Percentiles rank a stretch among this genome's conserved stretches.
phyloP scores from a whole-genome alignment of 2,797 vertebrate species.

The Etheostoma perlongum region DNA sequence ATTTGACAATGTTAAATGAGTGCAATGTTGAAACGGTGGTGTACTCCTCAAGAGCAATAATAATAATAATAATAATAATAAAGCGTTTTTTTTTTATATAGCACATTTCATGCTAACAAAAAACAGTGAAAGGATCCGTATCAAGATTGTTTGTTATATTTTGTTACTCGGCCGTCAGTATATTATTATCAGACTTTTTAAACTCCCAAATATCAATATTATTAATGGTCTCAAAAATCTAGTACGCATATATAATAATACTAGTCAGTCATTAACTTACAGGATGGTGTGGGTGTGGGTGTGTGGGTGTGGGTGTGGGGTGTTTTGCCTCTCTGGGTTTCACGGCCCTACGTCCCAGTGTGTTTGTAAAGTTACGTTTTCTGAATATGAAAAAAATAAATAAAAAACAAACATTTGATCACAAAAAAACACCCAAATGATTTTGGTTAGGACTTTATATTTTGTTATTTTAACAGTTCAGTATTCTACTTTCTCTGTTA shows the following conservation, averaged over 20 bases:
- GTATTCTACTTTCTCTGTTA: neutral
- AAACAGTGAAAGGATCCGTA: neutral
- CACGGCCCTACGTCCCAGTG: no score
- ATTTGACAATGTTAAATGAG: neutral
- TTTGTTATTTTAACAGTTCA: neutral
- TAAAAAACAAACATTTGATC: no score
- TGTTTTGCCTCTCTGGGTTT: no score
- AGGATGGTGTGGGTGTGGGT: no score
- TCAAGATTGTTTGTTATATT: neutral
- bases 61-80: no score
- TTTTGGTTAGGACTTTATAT: neutral
- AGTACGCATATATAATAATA: neutral
- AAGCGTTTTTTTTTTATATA: no score
- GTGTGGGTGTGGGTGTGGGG: no score
- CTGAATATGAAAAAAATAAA: no score
- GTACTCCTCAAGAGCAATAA: neutral
- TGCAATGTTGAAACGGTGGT: neutral
- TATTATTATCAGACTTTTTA: neutral
- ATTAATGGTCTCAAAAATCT: neutral
- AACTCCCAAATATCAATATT: neutral
- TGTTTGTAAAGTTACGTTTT: no score
- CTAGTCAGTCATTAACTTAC: no score
- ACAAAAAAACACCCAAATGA: neutral
- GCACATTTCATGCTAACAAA: no score
- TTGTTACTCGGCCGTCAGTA: neutral